phyloP scores from a whole-genome alignment of 2,113 vertebrate genomes.

The Oxyura jamaicensis region DNA sequence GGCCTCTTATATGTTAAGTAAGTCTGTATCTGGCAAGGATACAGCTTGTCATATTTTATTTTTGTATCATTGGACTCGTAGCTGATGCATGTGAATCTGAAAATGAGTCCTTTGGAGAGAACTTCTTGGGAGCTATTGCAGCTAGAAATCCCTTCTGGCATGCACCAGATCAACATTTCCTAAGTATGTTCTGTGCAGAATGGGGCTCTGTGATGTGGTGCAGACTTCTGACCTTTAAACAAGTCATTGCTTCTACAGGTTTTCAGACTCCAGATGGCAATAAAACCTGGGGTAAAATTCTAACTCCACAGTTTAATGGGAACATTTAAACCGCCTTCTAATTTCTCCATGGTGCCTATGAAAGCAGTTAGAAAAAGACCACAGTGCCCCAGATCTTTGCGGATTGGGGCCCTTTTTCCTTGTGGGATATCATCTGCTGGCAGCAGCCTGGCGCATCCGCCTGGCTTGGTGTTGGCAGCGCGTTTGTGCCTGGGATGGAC shows the following conservation, averaged over 20 bases:
- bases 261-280: slow-evolving; percentile 34
- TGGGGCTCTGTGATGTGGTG: background rate
- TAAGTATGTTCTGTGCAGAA: background rate
- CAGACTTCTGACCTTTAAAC: slow-evolving; percentile 13
- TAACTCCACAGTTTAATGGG: background rate
- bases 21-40: background rate
- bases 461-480: background rate
- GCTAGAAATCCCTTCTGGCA: slow-evolving; percentile 31
- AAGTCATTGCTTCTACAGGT: background rate
- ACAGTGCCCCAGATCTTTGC: background rate
- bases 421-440: background rate
- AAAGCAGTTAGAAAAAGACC: background rate
- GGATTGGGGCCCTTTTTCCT: fast-evolving
- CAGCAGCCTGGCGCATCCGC: background rate
- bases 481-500: background rate
- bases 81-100: background rate
- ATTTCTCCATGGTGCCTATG: background rate
- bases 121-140: background rate
- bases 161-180: slow-evolving; percentile 29
- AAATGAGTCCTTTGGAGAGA: slow-evolving; percentile 3
- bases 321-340: background rate
- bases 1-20: background rate
- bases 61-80: background rate
- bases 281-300: slow-evolving; percentile 16
- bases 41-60: background rate